These are phyloP conservation scores for Leptodactylus fuscus DNA, from an alignment of 2,113 vertebrate species.

Conservation along the genomic window DNA sequence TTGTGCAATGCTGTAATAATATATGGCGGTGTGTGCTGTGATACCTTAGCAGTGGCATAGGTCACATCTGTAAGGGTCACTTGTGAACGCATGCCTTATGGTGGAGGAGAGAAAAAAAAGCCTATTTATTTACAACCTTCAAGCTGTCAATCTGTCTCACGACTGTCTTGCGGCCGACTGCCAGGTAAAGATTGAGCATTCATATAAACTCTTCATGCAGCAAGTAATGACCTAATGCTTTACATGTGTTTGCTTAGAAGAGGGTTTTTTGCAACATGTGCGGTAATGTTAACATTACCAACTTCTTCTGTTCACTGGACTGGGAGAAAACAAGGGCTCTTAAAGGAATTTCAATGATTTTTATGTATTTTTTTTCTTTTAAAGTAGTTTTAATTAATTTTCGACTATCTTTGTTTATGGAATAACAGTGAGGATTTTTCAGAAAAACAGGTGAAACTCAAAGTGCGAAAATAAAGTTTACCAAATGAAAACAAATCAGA, in stretches of 20 bases:
- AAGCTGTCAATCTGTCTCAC: slow-evolving; percentile 52
- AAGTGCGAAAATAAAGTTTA: too few relatives aligned
- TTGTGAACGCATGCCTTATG: slow-evolving; percentile 43
- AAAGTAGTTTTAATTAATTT: neutral
- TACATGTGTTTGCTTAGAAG: slow-evolving; percentile 55
- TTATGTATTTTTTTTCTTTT: neutral
- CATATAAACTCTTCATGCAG: slow-evolving; percentile 55
- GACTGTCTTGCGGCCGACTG: slow-evolving; percentile 34
- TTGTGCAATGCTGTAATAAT: slow-evolving; percentile 50
- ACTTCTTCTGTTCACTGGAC: slow-evolving; percentile 2
- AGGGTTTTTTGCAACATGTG: slow-evolving; percentile 32
- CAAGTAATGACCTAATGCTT: slow-evolving; percentile 57
- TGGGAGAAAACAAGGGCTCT: neutral
- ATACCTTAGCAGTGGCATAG: slow-evolving; percentile 51
- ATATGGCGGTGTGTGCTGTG: slow-evolving; percentile 35
- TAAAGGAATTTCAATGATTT: neutral
- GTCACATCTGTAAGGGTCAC: slow-evolving; percentile 56
- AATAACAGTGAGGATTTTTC: neutral
- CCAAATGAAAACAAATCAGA: too few relatives aligned
- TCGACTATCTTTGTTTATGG: neutral
- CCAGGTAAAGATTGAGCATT: slow-evolving; percentile 53
- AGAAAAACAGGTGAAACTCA: neutral
- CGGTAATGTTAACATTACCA: slow-evolving; percentile 34
- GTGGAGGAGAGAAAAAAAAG: slow-evolving; percentile 26
- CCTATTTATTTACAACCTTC: slow-evolving; percentile 56